A percentile compares a stretch with the other conserved stretches of the same genome.
Conservation (phyloP, 2,113 vertebrate species). For the Takifugu flavidus region DNA sequence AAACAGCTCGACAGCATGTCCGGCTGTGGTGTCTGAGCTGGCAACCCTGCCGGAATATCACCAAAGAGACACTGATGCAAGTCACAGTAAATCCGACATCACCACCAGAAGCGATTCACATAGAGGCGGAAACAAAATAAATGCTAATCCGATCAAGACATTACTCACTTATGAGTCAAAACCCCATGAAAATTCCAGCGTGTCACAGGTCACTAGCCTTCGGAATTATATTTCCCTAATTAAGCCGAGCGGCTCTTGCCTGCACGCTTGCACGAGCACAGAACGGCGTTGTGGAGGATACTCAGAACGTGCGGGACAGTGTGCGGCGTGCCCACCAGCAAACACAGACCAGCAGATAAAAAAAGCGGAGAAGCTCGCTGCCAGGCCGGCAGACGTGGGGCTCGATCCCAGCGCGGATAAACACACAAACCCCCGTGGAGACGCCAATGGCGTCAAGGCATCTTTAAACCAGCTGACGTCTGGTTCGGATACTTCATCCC, state of each 20-base stretch:
- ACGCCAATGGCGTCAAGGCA: not conserved
- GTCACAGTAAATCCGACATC: conserved; percentile 3
- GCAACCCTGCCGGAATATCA: conserved; percentile 24
- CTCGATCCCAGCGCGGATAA: conserved; percentile 12
- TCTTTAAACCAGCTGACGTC: conserved; percentile 17
- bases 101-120: not conserved
- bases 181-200: conserved; percentile 28
- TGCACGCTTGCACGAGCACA: conserved; percentile 41
- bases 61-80: conserved; percentile 2
- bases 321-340: conserved; percentile 28
- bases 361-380: not conserved
- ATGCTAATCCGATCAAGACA: conserved; percentile 31
- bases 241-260: conserved; percentile 49
- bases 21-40: not conserved
- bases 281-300: conserved; percentile 38
- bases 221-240: conserved; percentile 55
- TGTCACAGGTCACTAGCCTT: conserved; percentile 46
- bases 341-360: conserved; percentile 20
- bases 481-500: conserved; percentile 8
- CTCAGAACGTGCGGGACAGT: conserved; percentile 27
- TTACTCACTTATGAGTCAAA: conserved; percentile 28
- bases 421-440: conserved; percentile 16
- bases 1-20: conserved; percentile 12
- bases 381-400: too few relatives aligned
- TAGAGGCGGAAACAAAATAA: conserved; percentile 26